Evolutionary conservation across 2,113 vertebrate species (phyloP).

Genomic region (Galbula dea): DNA sequence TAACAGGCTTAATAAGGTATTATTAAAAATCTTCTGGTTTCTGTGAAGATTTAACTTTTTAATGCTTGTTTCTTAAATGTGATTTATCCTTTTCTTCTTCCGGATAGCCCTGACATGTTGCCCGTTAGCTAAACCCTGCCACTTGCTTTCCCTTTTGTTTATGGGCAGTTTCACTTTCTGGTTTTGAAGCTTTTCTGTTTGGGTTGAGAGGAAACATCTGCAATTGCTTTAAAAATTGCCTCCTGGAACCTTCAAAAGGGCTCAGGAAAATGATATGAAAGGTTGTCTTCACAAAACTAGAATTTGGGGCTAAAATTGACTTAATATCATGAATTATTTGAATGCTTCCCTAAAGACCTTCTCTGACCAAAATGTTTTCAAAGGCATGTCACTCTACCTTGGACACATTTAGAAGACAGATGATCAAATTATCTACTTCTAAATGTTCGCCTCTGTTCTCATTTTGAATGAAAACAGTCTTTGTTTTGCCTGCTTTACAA

Average conservation of each 20-base stretch:
- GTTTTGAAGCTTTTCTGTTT: slow-evolving; percentile 56
- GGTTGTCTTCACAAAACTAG: slow-evolving; percentile 12
- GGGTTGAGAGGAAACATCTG: slow-evolving; percentile 61
- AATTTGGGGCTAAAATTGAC: not conserved
- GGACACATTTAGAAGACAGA: slow-evolving; percentile 73
- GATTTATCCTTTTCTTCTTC: not conserved
- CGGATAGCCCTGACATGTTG: not conserved
- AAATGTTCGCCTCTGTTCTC: slow-evolving; percentile 71
- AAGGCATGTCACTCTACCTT: not conserved
- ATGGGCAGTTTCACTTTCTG: slow-evolving; percentile 66
- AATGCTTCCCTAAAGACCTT: not conserved
- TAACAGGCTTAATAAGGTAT: not conserved
- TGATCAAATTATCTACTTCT: slow-evolving; percentile 74
- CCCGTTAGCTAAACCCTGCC: not conserved
- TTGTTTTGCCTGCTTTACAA: slow-evolving; percentile 76
- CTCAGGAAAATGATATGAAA: slow-evolving; percentile 4
- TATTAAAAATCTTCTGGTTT: not conserved
- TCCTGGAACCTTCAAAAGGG: slow-evolving; percentile 48
- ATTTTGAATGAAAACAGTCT: slow-evolving; percentile 72
- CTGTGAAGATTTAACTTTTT: not conserved
- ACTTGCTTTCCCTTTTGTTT: slow-evolving; percentile 56
- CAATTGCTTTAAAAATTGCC: slow-evolving; percentile 31
- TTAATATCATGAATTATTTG: slow-evolving; percentile 1
- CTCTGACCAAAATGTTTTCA: slow-evolving; percentile 28
- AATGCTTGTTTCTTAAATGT: not conserved